Percentiles rank a stretch among this genome's conserved stretches.
Evolutionary conservation across 2,888 invertebrate species (phyloP).

Genomic region (Sclerodermus sp.): DNA sequence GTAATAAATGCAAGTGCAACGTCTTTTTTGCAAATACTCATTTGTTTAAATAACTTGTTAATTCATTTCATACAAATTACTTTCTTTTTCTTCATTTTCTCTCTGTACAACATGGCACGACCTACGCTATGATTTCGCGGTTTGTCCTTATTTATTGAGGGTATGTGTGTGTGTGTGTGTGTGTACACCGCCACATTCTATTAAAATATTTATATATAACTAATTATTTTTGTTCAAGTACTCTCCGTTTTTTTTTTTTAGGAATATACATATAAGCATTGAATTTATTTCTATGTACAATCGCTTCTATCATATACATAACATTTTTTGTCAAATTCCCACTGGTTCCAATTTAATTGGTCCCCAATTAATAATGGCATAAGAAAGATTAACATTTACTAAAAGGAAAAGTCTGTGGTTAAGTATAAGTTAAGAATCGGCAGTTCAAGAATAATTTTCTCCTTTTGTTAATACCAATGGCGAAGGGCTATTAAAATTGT

Average conservation of each 20-base stretch:
- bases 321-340: constrained; percentile 31
- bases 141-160: not conserved
- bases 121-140: constrained; percentile 45
- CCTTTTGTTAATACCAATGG: too few species aligned
- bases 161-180: not conserved
- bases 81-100: too few species aligned
- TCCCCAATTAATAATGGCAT: constrained; percentile 16
- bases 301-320: constrained; percentile 25
- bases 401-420: too few species aligned
- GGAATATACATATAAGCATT: not conserved
- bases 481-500: too few species aligned
- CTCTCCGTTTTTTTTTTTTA: constrained; percentile 24
- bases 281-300: constrained; percentile 37
- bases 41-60: constrained; percentile 11
- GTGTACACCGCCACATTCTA: constrained; percentile 1
- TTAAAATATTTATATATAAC: not conserved
- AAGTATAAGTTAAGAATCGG: too few species aligned
- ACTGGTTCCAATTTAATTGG: constrained; percentile 44
- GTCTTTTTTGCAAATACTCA: too few species aligned
- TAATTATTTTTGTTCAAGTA: constrained; percentile 37
- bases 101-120: constrained; percentile 56
- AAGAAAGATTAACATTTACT: too few species aligned
- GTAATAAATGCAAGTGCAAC: too few species aligned
- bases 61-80: constrained; percentile 11
- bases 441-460: too few species aligned